These are phyloP conservation scores for Sabellastarte sp. DNA, from an alignment of 2,888 invertebrate genomes.

Conservation along the genomic window DNA sequence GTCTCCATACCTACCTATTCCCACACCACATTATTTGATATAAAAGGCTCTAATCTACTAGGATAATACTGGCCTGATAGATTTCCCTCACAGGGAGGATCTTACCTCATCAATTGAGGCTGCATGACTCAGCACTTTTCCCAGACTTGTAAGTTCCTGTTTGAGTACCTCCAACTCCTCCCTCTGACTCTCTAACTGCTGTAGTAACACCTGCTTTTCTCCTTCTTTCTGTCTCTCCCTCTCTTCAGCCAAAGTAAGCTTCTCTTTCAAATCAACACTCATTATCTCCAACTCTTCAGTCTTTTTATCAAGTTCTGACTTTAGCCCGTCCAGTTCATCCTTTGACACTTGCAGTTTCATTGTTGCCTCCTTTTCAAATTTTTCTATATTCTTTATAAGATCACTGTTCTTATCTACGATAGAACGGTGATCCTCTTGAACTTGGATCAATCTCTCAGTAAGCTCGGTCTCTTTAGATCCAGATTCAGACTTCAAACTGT, in stretches of 20 bases:
- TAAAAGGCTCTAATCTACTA: no score
- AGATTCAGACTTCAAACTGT: not conserved
- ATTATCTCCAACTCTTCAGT: not conserved
- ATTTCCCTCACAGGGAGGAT: no score
- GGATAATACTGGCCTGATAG: no score
- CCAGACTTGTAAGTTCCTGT: not conserved
- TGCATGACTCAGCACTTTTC: conserved; percentile 1
- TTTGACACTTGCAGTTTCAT: not conserved
- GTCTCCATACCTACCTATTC: no score
- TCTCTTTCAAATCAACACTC: conserved; percentile 12
- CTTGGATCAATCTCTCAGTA: not conserved
- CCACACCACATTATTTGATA: no score
- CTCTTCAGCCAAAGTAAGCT: not conserved
- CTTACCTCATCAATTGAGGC: not conserved
- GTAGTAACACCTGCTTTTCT: conserved; percentile 5
- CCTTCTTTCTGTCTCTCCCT: not conserved
- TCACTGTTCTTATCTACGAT: not conserved
- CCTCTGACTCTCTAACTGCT: conserved; percentile 11
- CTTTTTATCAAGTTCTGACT: not conserved
- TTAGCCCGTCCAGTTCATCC: not conserved
- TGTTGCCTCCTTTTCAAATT: not conserved
- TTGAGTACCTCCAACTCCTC: not conserved
- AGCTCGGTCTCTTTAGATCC: not conserved
- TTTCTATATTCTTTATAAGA: no score
- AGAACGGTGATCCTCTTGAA: not conserved